phyloP scores from a whole-genome alignment of 2,113 vertebrate genomes.

The Sterrhoptilus dennistouni region DNA sequence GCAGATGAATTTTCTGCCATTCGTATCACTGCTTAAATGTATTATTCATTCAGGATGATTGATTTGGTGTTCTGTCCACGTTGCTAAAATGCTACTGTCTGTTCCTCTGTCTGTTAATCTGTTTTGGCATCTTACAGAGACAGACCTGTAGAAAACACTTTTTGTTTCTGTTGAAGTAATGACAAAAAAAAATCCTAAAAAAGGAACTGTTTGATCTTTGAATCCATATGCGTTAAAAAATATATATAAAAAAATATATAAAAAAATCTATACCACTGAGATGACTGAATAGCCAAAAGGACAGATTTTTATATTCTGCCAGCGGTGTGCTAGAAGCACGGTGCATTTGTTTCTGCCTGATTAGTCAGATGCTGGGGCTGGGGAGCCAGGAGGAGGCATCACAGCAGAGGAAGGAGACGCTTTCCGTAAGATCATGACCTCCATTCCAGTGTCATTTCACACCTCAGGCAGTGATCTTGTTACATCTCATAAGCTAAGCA shows the following conservation, averaged over 20 bases:
- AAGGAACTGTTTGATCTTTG: background rate
- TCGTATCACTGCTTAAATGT: background rate
- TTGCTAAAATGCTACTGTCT: constrained; percentile 4
- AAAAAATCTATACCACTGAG: background rate
- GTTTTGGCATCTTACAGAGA: background rate
- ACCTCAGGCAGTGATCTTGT: constrained; percentile 69
- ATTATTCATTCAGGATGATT: constrained; percentile 29
- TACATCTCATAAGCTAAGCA: constrained; percentile 59
- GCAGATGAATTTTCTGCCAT: background rate
- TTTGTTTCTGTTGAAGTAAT: background rate
- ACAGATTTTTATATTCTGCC: constrained; percentile 39
- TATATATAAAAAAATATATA: background rate
- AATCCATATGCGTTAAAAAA: background rate
- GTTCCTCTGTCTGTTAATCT: background rate
- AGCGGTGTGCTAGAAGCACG: background rate
- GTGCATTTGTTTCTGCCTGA: constrained; percentile 39
- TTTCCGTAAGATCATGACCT: constrained; percentile 55
- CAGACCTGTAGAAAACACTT: background rate
- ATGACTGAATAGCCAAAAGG: background rate
- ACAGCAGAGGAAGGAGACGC: constrained; percentile 16
- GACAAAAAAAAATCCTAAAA: background rate
- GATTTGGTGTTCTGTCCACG: constrained; percentile 26
- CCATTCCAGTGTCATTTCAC: constrained; percentile 63
- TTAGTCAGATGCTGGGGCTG: background rate
- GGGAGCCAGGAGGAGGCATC: background rate